Evolutionary conservation across 2,113 vertebrate species (phyloP).

Genomic region (Catharus minimus): DNA sequence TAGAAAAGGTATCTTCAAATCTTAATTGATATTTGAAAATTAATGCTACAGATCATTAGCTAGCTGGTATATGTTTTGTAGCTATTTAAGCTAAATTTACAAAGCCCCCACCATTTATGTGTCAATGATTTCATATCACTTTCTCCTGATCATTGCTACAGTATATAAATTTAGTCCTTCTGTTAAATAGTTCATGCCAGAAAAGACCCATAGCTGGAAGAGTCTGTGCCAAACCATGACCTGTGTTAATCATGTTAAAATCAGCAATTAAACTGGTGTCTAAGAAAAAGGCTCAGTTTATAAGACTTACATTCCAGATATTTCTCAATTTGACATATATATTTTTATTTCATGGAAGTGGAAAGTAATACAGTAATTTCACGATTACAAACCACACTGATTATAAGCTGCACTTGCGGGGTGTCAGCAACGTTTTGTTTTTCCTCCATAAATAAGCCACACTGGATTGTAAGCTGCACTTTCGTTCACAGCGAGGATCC

Average conservation of each 20-base stretch:
- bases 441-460: too few relatives aligned
- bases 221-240: neutral
- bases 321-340: neutral
- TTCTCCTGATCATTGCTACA: neutral
- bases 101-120: neutral
- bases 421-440: too few relatives aligned
- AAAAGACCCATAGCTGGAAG: neutral
- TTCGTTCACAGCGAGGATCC: too few relatives aligned
- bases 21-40: slow-evolving; percentile 11
- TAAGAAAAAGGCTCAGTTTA: neutral
- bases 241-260: neutral
- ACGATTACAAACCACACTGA: too few relatives aligned
- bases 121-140: neutral
- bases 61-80: neutral
- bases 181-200: neutral
- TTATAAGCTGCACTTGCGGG: too few relatives aligned
- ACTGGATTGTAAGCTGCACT: too few relatives aligned
- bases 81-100: neutral
- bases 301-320: neutral
- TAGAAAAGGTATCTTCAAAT: neutral
- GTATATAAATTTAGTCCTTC: neutral
- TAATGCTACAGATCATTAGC: neutral
- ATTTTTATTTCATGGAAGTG: neutral
- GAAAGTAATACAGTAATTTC: neutral
- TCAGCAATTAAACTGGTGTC: neutral